phyloP scores from a whole-genome alignment of 2,797 vertebrate genomes.

The Peromyscus nudipes region DNA sequence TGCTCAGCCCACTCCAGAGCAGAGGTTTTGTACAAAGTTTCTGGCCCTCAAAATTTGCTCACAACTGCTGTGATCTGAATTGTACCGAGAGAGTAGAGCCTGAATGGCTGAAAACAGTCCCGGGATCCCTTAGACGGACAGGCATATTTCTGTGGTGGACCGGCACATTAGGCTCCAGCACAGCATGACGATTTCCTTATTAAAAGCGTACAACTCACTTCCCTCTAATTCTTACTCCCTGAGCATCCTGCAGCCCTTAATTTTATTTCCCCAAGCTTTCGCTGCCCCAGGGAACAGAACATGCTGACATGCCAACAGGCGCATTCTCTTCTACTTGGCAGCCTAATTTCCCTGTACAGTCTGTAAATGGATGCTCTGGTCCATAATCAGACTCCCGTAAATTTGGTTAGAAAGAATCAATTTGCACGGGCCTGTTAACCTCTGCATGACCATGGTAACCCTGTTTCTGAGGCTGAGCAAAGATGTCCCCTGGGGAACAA shows the following conservation, averaged over 20 bases:
- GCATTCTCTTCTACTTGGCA: slow-evolving; percentile 57
- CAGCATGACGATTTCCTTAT: background rate
- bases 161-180: background rate
- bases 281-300: slow-evolving; percentile 60
- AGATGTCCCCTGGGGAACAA: background rate
- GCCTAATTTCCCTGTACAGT: slow-evolving; percentile 73
- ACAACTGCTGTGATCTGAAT: background rate
- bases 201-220: slow-evolving; percentile 47
- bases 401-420: slow-evolving; percentile 57
- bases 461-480: background rate
- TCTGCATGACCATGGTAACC: slow-evolving; percentile 7
- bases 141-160: background rate
- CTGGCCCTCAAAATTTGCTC: background rate
- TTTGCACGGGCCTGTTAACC: slow-evolving; percentile 62
- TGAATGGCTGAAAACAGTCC: background rate
- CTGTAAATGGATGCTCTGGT: slow-evolving; percentile 66
- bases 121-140: background rate
- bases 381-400: slow-evolving; percentile 62
- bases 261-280: slow-evolving; percentile 60
- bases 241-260: slow-evolving; percentile 51
- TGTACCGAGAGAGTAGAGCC: background rate
- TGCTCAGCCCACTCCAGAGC: background rate
- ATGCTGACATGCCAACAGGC: slow-evolving; percentile 51
- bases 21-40: background rate
- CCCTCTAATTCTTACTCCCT: slow-evolving; percentile 62